phyloP scores from a whole-genome alignment of 2,113 vertebrate genomes.

The Aepyceros melampus region DNA sequence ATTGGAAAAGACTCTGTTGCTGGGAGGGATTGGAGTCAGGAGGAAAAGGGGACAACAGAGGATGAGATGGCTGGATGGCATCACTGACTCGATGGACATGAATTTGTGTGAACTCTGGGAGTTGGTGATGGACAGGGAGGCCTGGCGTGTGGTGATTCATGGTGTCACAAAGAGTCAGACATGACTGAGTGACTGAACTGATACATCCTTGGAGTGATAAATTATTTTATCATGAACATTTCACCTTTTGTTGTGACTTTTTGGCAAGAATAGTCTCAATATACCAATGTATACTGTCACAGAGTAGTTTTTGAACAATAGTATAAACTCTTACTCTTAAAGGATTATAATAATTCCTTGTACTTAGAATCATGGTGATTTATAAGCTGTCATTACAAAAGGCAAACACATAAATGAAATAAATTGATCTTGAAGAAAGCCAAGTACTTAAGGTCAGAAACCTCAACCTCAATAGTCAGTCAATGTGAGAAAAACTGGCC shows the following conservation, averaged over 20 bases:
- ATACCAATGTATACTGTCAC: background rate
- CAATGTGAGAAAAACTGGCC: background rate
- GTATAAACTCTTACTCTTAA: background rate
- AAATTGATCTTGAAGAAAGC: constrained; percentile 53
- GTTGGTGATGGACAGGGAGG: no score
- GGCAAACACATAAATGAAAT: constrained; percentile 43
- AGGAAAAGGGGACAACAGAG: no score
- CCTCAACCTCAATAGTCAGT: background rate
- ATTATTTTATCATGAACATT: constrained; percentile 8
- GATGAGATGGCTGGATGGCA: no score
- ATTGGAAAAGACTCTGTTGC: no score
- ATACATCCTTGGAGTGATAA: background rate
- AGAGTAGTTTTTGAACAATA: constrained; percentile 8
- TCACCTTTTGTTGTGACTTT: constrained; percentile 6
- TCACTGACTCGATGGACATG: fast-evolving
- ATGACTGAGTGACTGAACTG: no score
- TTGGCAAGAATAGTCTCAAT: background rate
- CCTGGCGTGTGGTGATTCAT: fast-evolving
- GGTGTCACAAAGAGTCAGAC: no score
- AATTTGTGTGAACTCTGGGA: fast-evolving
- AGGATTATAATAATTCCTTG: constrained; percentile 3
- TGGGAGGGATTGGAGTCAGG: no score
- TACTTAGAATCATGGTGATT: background rate
- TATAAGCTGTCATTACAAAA: constrained; percentile 33
- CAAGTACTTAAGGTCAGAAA: background rate